Conservation (phyloP, 2,888 invertebrate species). For the Sphaerophoria taeniata region DNA sequence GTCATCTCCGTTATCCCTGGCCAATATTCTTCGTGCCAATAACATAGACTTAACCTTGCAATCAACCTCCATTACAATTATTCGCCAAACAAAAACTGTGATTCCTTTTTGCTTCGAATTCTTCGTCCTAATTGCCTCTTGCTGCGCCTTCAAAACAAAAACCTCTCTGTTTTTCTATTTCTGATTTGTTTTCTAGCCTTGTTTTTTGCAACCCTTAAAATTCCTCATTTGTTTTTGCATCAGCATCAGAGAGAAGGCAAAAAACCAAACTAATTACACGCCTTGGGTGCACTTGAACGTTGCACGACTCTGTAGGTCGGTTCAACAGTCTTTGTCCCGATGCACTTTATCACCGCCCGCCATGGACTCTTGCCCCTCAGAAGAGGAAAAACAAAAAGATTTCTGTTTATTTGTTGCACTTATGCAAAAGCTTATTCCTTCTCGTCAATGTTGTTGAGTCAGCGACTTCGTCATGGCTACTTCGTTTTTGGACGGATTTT, state of each 20-base stretch:
- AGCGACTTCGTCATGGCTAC: neutral
- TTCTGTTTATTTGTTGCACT: conserved; percentile 27
- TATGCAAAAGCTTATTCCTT: conserved; percentile 9
- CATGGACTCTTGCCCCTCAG: too few relatives aligned
- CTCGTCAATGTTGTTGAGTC: neutral
- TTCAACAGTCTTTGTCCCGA: conserved; percentile 10
- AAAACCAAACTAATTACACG: conserved; percentile 67
- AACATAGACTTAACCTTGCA: neutral
- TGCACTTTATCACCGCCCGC: neutral
- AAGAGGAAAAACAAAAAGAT: neutral
- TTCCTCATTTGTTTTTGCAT: conserved; percentile 31
- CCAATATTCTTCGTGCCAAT: neutral
- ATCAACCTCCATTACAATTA: conserved; percentile 4
- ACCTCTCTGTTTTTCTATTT: neutral
- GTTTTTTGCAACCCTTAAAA: conserved; percentile 28
- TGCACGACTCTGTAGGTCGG: conserved; percentile 34
- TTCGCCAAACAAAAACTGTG: neutral
- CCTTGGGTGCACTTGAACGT: conserved; percentile 60
- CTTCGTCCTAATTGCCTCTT: conserved; percentile 22
- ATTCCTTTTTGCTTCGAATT: neutral
- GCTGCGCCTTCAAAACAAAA: neutral
- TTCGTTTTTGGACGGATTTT: conserved; percentile 56
- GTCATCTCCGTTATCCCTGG: neutral
- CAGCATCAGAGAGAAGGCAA: conserved; percentile 12
- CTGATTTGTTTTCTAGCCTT: neutral